These are phyloP conservation scores for Acleris emargana DNA, from an alignment of 2,888 invertebrate species.

Conservation along the genomic window DNA sequence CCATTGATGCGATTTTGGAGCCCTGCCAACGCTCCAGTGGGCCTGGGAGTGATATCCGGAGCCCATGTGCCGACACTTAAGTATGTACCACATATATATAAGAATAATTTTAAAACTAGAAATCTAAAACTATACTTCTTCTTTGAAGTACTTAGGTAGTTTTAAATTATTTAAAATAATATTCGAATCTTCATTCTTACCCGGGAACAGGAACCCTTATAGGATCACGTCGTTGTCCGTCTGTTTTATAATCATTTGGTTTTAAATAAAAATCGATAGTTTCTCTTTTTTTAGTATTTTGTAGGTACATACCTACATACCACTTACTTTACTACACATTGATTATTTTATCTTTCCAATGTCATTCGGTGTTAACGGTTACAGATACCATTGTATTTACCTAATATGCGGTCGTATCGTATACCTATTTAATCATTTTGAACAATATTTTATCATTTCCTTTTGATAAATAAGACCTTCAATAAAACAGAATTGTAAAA, in stretches of 20 bases:
- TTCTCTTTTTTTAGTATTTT: no score
- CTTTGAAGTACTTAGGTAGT: no score
- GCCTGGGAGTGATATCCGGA: conserved; percentile 45
- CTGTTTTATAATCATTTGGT: no score
- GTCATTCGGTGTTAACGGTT: conserved; percentile 29
- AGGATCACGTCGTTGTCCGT: no score
- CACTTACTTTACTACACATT: conserved; percentile 13
- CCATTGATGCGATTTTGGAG: conserved; percentile 52
- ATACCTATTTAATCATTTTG: conserved; percentile 16
- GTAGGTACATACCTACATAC: no score
- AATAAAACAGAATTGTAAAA: conserved; percentile 1
- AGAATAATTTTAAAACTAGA: no score
- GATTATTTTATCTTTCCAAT: conserved; percentile 36
- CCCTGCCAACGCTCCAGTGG: conserved; percentile 53
- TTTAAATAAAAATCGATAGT: no score
- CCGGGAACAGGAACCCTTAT: no score
- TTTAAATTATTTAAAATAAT: no score
- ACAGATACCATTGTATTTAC: conserved; percentile 21
- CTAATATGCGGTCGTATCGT: conserved; percentile 4
- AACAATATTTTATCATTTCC: conserved; percentile 25
- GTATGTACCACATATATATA: neutral
- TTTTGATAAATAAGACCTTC: conserved; percentile 14
- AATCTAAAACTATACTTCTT: no score
- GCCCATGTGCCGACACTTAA: conserved; percentile 8
- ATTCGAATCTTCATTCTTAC: no score